Percentiles rank a stretch among this genome's conserved stretches.
Evolutionary conservation across 2,113 vertebrate genomes (phyloP).

Genomic region (Eclectus roratus): DNA sequence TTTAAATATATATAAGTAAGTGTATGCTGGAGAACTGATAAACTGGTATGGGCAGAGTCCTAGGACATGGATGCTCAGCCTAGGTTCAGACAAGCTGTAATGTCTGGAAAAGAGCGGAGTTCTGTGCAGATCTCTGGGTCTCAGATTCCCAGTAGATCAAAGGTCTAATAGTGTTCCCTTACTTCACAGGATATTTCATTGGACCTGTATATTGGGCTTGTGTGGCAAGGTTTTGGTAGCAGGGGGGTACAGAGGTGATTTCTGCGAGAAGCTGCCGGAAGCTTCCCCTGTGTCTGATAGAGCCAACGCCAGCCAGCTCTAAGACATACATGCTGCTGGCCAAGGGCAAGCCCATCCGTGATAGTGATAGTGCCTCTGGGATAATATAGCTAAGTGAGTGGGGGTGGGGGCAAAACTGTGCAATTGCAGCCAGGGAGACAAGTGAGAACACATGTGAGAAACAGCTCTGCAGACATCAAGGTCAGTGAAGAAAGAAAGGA

Average conservation of each 20-base stretch:
- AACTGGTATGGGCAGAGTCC: neutral
- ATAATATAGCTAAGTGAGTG: neutral
- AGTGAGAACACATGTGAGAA: neutral
- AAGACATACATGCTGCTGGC: neutral
- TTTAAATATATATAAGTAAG: neutral
- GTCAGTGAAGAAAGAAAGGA: neutral
- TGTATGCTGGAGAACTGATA: neutral
- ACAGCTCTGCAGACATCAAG: neutral
- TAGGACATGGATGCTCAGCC: neutral
- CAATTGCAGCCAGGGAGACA: neutral
- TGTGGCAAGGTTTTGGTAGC: neutral
- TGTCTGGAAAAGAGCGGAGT: neutral
- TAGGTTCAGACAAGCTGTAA: neutral
- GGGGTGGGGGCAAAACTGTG: neutral
- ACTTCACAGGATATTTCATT: neutral
- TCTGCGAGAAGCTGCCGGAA: neutral
- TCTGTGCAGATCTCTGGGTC: neutral
- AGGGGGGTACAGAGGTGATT: neutral
- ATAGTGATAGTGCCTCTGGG: fast-evolving
- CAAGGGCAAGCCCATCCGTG: neutral
- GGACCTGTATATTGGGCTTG: fast-evolving
- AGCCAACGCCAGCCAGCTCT: neutral
- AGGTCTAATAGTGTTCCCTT: neutral
- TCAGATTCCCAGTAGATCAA: neutral
- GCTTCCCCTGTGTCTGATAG: neutral